These are phyloP conservation scores for Chrysina gloriosa DNA, from an alignment of 2,888 invertebrate species.

Conservation along the genomic window DNA sequence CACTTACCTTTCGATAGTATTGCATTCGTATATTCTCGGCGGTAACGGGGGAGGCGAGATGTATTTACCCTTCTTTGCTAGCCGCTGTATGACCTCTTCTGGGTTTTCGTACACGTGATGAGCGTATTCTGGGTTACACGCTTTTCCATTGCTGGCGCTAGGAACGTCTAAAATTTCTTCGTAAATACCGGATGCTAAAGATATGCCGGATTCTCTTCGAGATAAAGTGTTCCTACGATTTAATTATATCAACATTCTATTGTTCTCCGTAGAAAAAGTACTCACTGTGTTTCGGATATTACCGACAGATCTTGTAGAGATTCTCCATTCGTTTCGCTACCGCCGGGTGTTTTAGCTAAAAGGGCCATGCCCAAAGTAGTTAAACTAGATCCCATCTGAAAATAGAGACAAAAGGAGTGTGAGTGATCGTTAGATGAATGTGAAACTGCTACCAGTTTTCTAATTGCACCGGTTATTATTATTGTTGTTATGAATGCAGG, in stretches of 20 bases:
- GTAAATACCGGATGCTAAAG: slow-evolving; percentile 75
- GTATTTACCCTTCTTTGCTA: slow-evolving; percentile 49
- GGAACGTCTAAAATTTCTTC: slow-evolving; percentile 73
- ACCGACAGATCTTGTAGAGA: slow-evolving; percentile 58
- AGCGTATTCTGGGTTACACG: slow-evolving; percentile 44
- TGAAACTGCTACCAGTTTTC: not conserved
- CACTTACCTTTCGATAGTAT: slow-evolving; percentile 50
- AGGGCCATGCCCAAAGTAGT: slow-evolving; percentile 60
- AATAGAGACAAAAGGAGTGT: slow-evolving; percentile 37
- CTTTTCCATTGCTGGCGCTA: slow-evolving; percentile 5
- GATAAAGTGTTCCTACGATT: slow-evolving; percentile 47
- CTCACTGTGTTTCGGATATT: slow-evolving; percentile 46
- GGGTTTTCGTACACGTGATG: slow-evolving; percentile 64
- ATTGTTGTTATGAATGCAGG: not conserved
- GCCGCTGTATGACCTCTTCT: slow-evolving; percentile 59
- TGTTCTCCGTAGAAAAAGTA: slow-evolving; percentile 23
- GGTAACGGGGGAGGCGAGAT: slow-evolving; percentile 68
- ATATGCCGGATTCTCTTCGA: slow-evolving; percentile 70
- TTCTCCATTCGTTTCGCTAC: slow-evolving; percentile 63
- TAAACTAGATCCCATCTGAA: slow-evolving; percentile 61
- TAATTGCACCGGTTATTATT: too few relatives aligned
- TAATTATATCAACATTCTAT: slow-evolving; percentile 38
- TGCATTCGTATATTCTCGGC: slow-evolving; percentile 59
- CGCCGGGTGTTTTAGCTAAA: slow-evolving; percentile 62
- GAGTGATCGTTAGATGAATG: not conserved